Evolutionary conservation across 2,888 invertebrate species (phyloP), one percentile per base, ranked within the genome.

Genomic region (Mythimna vitellina): DNA sequence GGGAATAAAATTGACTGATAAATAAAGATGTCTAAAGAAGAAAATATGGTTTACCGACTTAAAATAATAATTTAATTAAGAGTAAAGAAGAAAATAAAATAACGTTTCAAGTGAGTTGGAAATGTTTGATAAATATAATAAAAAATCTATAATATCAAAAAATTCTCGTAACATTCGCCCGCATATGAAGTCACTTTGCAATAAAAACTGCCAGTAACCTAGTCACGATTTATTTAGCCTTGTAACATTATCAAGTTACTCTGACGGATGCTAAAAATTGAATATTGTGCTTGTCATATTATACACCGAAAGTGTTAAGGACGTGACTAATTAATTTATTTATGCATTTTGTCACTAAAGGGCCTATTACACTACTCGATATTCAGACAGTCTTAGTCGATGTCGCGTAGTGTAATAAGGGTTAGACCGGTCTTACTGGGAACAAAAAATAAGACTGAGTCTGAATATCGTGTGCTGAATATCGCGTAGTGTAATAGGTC

Each of bases 211-310:
- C 68, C 57, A 78, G 67, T 64, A 57, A 67, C 71, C 38, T n/a
- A 60, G 76, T 75, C 75, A 83, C 67, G 83, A 74, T 49, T 71
- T 46, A 35, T 38, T 60, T 58, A 61, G 58, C 83, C 75, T 81
- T 83, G 80, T 65, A 58, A 61, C 56, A 71, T 71, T 82, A 74
- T 67, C 38, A 53, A 54, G 51, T 69, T 46, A 57, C 60, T 69
- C 66, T 35, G 70, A 64, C 17, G 61, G 65, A 42, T 51, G 58
- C 56, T 70, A 67, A 66, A 65, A 70, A 12, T 22, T 0, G 17
- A 53, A 46, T 61, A 51, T n/a, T 10, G 4, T 58, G 7, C 10
- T 4, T 32, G 32, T 10, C 35, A n/a, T 5, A 58, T 35, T 65
- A 20, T 49, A 9, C 17, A 42, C 14, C 5, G 17, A 25, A 49